Percentiles rank a stretch among this genome's conserved stretches.
These are phyloP conservation scores for Eolophus roseicapilla DNA, from an alignment of 2,113 vertebrate species.

Conservation along the genomic window DNA sequence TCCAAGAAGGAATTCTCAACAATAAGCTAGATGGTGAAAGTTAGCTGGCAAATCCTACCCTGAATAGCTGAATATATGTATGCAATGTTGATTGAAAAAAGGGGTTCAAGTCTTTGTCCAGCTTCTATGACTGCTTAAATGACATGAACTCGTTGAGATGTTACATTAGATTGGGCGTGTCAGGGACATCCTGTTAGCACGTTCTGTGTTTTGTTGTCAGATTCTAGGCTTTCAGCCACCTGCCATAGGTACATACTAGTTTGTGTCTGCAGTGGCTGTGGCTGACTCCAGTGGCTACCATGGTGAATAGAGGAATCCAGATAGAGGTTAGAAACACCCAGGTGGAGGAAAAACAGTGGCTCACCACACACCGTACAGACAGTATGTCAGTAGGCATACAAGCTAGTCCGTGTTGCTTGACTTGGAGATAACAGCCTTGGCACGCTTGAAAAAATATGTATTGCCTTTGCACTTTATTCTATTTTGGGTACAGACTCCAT, in stretches of 20 bases:
- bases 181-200: neutral
- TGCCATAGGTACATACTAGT: neutral
- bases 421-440: neutral
- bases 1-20: neutral
- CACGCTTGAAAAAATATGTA: neutral
- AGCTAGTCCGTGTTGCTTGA: neutral
- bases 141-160: neutral
- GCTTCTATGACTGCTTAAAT: neutral
- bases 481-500: neutral
- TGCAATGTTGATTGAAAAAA: neutral
- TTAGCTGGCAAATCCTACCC: neutral
- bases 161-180: neutral
- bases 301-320: neutral
- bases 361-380: neutral
- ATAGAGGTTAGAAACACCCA: neutral
- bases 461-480: neutral
- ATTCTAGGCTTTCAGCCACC: neutral
- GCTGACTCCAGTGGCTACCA: neutral
- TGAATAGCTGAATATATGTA: neutral
- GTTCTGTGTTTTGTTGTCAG: neutral
- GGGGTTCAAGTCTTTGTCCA: neutral
- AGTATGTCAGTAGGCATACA: neutral
- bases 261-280: neutral
- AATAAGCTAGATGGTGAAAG: neutral
- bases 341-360: neutral